These are phyloP conservation scores for Lonchura striata DNA, from an alignment of 2,113 vertebrate genomes.

Conservation along the genomic window DNA sequence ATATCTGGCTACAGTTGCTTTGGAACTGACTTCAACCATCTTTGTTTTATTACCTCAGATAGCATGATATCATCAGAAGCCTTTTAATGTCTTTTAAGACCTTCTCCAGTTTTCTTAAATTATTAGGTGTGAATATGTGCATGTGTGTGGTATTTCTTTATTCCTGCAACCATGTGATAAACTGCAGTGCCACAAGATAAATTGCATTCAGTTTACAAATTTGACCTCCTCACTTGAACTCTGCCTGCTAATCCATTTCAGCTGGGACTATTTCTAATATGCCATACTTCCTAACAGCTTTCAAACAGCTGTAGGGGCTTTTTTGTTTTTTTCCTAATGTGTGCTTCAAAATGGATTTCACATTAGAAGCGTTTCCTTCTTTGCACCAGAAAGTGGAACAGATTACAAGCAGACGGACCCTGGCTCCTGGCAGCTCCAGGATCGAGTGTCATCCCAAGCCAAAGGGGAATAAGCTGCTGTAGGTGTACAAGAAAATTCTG, in stretches of 20 bases:
- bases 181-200: constrained; percentile 51
- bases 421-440: not conserved
- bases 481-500: not conserved
- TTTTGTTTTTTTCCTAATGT: not conserved
- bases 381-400: not conserved
- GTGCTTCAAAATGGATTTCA: not conserved
- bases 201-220: constrained; percentile 48
- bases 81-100: constrained; percentile 24
- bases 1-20: not conserved
- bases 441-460: not conserved
- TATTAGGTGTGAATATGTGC: constrained; percentile 47
- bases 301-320: constrained; percentile 30
- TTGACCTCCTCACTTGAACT: constrained; percentile 61
- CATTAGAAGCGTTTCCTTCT: constrained; percentile 6
- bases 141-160: constrained; percentile 20
- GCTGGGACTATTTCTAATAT: constrained; percentile 42
- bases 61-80: constrained; percentile 50
- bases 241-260: constrained; percentile 56
- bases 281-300: constrained; percentile 36
- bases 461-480: not conserved
- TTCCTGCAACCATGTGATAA: constrained; percentile 21
- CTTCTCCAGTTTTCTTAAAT: constrained; percentile 26
- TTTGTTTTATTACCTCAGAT: constrained; percentile 15
- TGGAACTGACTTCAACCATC: not conserved
- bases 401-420: not conserved